These are phyloP conservation scores for Mellilla xanthometata DNA, from an alignment of 2,888 invertebrate species.

Conservation along the genomic window DNA sequence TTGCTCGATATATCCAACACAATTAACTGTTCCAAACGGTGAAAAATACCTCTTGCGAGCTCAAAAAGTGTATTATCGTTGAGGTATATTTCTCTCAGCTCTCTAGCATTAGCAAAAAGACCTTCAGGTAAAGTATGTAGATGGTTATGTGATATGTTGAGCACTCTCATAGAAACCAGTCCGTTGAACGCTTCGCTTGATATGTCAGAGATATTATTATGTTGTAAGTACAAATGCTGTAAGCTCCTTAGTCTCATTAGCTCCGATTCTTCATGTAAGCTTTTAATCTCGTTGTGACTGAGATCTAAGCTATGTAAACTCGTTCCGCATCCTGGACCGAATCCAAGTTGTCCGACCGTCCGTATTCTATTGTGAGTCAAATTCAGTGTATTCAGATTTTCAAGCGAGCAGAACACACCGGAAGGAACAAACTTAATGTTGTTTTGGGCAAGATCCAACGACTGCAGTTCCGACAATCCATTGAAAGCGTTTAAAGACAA, in stretches of 20 bases:
- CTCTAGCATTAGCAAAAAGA: constrained; percentile 90
- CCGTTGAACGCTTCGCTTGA: constrained; percentile 91
- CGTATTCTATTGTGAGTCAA: constrained; percentile 92
- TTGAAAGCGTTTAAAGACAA: constrained; percentile 87
- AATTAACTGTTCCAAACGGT: constrained; percentile 91
- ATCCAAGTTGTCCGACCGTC: constrained; percentile 89
- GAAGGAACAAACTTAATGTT: constrained; percentile 91
- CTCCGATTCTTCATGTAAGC: constrained; percentile 88
- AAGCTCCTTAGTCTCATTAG: constrained; percentile 89
- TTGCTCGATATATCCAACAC: constrained; percentile 93
- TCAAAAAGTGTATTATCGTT: constrained; percentile 93
- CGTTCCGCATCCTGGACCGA: constrained; percentile 84
- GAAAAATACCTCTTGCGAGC: constrained; percentile 91
- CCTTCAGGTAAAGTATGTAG: constrained; percentile 91
- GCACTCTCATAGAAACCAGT: constrained; percentile 88
- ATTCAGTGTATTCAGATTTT: constrained; percentile 91
- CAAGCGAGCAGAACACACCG: constrained; percentile 89
- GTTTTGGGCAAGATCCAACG: constrained; percentile 91
- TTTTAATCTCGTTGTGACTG: constrained; percentile 90
- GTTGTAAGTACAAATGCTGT: constrained; percentile 90
- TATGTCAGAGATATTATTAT: constrained; percentile 91
- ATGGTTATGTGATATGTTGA: constrained; percentile 94
- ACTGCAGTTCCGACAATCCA: constrained; percentile 90
- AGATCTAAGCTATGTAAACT: constrained; percentile 90
- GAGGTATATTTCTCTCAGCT: constrained; percentile 91